Evolutionary conservation across 2,888 invertebrate genomes (phyloP), one percentile per base, ranked within the genome.

Genomic region (Stenotaenia linearis): DNA sequence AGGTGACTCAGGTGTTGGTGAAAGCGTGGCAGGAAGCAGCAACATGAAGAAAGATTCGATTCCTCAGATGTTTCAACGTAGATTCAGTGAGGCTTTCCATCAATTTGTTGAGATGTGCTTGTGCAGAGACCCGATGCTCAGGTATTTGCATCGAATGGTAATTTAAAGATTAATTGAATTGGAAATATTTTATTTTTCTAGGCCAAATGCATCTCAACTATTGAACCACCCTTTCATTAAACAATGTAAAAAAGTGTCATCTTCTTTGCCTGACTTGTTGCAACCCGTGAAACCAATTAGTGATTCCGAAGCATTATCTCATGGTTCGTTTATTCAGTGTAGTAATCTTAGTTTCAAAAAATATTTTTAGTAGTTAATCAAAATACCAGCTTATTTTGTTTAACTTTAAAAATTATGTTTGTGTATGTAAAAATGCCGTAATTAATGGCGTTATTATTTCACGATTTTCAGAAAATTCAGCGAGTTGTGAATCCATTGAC

Each of bases 191-290:
- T 74, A 28, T 1, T 35, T 75, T 74, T 78, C 9, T 79, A 84
- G 84, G 77, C 93, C 94, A 76, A 88, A 90, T 6, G 91, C 92
- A 1, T 87, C 88, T 0, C 92, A 93, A 84, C 87, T 95, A 76
- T 86, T 93, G 81, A 89, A 88, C 78, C 93, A 95, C 85, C 88
- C 90, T 81, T 91, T 94, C 88, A 92, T 95, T 85, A 94, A 93
- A 86, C 91, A 92, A 84, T 89, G 90, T 82, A 88, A 90, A 80
- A 90, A 89, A 35, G 88, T 89, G 84, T 83, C 83, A 10, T 81
- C 84, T 61, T 89, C 89, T 82, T 84, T 93, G 81, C 90, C 91
- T 0, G 90, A 90, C 78, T 88, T 92, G 80, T 88, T 93, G 28
- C 90, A 90, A 77, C 89, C 91, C 74, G 91, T 91, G n/a, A 89